Conservation (phyloP, 2,113 vertebrate species). For the Leptodactylus fuscus region DNA sequence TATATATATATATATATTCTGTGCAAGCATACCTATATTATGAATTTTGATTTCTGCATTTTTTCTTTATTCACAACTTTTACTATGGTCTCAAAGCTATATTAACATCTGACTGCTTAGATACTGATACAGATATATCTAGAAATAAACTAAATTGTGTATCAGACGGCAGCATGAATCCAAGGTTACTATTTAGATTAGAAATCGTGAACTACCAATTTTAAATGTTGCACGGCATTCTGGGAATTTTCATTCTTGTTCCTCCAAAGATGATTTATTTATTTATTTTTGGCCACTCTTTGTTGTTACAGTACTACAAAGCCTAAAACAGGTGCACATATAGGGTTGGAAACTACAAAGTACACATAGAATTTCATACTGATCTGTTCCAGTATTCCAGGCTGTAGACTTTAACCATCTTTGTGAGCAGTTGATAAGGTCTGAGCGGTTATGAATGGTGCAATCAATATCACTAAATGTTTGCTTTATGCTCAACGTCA, state of each 20-base stretch:
- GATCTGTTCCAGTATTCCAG: background rate
- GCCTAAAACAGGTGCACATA: no score
- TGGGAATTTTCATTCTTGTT: background rate
- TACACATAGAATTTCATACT: background rate
- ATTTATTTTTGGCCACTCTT: background rate
- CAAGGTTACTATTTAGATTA: no score
- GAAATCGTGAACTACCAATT: background rate
- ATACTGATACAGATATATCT: no score
- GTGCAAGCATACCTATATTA: no score
- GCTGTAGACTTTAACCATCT: slow-evolving; percentile 8
- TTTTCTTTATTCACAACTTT: no score
- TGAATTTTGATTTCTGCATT: no score
- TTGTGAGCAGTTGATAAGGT: background rate
- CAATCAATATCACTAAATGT: slow-evolving; percentile 43
- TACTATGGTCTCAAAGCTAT: no score
- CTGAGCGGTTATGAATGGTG: background rate
- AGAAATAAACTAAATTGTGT: no score
- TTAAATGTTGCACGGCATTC: background rate
- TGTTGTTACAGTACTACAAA: no score
- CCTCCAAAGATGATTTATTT: background rate
- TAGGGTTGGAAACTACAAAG: background rate
- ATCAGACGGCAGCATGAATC: no score
- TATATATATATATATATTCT: no score
- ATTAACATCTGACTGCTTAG: no score
- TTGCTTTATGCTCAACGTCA: slow-evolving; percentile 4